phyloP scores from a whole-genome alignment of 2,113 vertebrate species.

The Rattus rattus region DNA sequence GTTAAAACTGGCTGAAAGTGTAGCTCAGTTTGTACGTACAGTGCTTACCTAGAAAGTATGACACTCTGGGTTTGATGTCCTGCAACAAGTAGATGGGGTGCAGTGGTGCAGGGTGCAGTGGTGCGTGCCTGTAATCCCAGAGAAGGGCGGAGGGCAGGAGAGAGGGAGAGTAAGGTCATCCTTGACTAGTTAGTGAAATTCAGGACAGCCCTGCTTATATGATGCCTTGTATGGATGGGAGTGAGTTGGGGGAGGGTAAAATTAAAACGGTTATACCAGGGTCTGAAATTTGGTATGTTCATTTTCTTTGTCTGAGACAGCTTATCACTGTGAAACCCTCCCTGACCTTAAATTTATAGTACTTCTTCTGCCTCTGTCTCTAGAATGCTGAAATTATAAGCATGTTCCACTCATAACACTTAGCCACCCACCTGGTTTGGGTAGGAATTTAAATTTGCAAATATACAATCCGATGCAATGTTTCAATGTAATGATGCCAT shows the following conservation, averaged over 20 bases:
- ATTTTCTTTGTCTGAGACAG: too few relatives aligned
- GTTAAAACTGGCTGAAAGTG: neutral
- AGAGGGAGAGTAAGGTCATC: neutral
- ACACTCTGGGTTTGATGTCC: neutral
- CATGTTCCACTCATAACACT: neutral
- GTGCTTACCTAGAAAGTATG: neutral
- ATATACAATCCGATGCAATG: constrained; percentile 18
- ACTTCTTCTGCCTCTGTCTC: too few relatives aligned
- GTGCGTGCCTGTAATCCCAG: neutral
- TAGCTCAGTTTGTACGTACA: neutral
- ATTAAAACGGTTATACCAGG: neutral
- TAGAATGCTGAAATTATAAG: too few relatives aligned
- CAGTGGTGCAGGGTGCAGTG: neutral
- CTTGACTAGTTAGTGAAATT: neutral
- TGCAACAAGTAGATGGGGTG: neutral
- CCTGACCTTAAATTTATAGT: too few relatives aligned
- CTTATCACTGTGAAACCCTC: too few relatives aligned
- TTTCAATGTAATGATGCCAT: too few relatives aligned
- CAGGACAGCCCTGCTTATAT: neutral
- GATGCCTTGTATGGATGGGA: neutral
- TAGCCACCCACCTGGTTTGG: neutral
- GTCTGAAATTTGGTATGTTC: neutral
- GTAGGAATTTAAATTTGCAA: constrained; percentile 4
- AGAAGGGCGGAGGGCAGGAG: neutral
- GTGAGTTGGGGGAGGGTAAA: neutral